These are phyloP conservation scores for Diploptera punctata DNA, from an alignment of 2,888 invertebrate species.

Conservation along the genomic window DNA sequence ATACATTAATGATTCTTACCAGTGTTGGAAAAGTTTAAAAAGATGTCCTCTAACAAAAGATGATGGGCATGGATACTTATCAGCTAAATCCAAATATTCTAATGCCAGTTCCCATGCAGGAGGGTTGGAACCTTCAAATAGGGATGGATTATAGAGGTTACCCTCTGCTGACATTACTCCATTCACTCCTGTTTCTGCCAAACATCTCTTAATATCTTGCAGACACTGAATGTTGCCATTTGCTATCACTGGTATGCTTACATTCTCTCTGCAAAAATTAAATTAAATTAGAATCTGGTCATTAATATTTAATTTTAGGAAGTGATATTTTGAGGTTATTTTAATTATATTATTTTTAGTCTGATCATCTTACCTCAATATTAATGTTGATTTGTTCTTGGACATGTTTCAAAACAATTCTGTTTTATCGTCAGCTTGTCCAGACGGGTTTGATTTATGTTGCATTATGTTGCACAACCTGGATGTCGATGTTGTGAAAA, in stretches of 20 bases:
- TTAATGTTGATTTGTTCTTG: too few relatives aligned
- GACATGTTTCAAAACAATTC: too few relatives aligned
- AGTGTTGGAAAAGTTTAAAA: conserved; percentile 95
- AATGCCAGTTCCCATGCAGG: conserved; percentile 88
- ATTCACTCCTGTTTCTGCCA: conserved; percentile 82
- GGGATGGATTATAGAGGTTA: conserved; percentile 95
- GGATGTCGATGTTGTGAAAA: too few relatives aligned
- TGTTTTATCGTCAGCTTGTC: too few relatives aligned
- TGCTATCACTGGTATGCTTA: conserved; percentile 93
- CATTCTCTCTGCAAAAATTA: conserved; percentile 73
- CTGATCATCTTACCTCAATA: too few relatives aligned
- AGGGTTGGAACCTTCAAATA: conserved; percentile 82
- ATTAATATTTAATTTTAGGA: too few relatives aligned
- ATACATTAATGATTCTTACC: conserved; percentile 69
- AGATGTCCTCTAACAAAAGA: conserved; percentile 94
- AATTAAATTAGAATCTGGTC: too few relatives aligned
- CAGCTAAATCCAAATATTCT: conserved; percentile 85
- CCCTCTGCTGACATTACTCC: conserved; percentile 96
- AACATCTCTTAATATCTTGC: conserved; percentile 84
- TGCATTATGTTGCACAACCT: too few relatives aligned
- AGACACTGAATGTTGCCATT: conserved; percentile 97
- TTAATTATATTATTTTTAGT: too few relatives aligned
- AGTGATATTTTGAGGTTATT: too few relatives aligned
- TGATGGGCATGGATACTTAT: conserved; percentile 84
- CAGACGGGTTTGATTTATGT: too few relatives aligned